Conservation (phyloP, 2,888 invertebrate species). For the Dasypolia templi region DNA sequence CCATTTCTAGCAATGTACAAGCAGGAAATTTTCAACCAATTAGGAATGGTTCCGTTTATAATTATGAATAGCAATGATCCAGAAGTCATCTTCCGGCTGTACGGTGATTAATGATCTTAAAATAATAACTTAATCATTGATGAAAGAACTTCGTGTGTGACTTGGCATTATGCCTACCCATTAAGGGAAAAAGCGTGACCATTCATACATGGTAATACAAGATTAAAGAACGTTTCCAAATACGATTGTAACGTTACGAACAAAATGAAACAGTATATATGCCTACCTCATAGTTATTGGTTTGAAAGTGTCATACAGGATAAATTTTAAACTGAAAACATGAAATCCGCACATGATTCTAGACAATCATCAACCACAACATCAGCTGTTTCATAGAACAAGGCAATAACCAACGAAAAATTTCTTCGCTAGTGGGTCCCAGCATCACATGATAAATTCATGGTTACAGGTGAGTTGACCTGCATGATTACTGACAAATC, state of each 20-base stretch:
- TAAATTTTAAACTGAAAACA: too few relatives aligned
- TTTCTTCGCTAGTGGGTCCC: too few relatives aligned
- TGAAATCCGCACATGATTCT: too few relatives aligned
- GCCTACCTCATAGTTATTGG: too few relatives aligned
- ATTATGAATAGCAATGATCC: neutral
- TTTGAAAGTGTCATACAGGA: too few relatives aligned
- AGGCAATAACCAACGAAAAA: too few relatives aligned
- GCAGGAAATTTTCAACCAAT: neutral
- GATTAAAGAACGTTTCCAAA: neutral
- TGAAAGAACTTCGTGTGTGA: conserved; percentile 18
- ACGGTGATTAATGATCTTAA: neutral
- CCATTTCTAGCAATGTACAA: too few relatives aligned
- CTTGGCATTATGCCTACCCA: conserved; percentile 43
- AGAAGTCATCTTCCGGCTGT: conserved; percentile 19
- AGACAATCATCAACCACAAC: too few relatives aligned
- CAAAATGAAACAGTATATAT: neutral
- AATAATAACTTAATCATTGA: neutral
- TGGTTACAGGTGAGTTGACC: too few relatives aligned
- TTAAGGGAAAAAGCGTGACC: conserved; percentile 26
- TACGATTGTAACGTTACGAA: neutral
- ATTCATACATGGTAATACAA: conserved; percentile 13
- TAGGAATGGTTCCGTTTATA: neutral
- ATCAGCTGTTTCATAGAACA: too few relatives aligned
- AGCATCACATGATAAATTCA: too few relatives aligned
- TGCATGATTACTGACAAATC: too few relatives aligned